Base-by-base conservation (phyloP, 2,113 vertebrate species). In the Stegastes partitus region DNA sequence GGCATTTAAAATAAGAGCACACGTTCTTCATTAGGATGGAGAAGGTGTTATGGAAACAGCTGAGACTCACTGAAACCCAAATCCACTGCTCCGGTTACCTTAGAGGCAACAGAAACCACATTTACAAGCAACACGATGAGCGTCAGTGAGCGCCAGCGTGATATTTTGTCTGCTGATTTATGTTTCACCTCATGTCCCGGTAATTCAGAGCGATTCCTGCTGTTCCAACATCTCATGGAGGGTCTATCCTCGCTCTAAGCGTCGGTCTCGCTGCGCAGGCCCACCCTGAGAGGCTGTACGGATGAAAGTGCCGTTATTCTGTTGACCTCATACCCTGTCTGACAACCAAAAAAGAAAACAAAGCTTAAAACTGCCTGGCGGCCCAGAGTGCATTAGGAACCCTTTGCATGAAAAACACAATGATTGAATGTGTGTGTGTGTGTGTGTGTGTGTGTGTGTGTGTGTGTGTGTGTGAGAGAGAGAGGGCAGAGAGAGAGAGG, bases 241-340 rank as follows among this genome's bases (percentile, higher is more conserved):
- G 11, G 26, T 62, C 64, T 66, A 44, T n/a, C 28, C 22, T 82
- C 53, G 25, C 0, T 1, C 42, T 21, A 57, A 1, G 12, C 10
- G 39, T 28, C 26, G 49, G 25, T 82, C 54, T 61, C 26, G 3
- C 25, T 14, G 44, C 68, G 59, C 64, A 44, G 68, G 25, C 34
- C 62, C 56, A 66, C 50, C 81, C 75, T 72, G 73, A 81, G 68
- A 81, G 83, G 80, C 74, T 68, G 67, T 66, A 23, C 66, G 51
- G 74, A 75, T 64, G 64, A 83, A 74, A 62, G 80, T 39, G 68
- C 31, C 74, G 23, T 68, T 77, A 61, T 31, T 77, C 72, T 77
- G 71, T 57, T 73, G 56, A 63, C 42, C 44, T 80, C 56, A 62
- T 87, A 91, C 81, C 89, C 89, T 89, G 86, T 84, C 70, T 77